These are phyloP conservation scores for Stichopus horrens DNA, from an alignment of 53 echinoderm and acorn worm species.

Conservation along the genomic window DNA sequence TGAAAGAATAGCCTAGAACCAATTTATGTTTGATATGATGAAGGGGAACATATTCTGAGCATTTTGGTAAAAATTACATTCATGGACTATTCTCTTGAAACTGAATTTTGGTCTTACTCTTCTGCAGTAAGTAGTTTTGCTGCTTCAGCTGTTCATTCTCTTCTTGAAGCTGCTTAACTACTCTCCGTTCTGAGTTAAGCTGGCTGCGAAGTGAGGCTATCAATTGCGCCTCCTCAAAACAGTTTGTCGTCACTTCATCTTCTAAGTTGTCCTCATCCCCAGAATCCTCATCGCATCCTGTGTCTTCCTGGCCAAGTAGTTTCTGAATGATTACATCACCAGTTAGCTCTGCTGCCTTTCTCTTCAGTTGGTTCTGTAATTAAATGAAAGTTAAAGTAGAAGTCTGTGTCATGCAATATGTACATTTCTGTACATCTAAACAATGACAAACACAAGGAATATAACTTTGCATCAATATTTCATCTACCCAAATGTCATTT, in stretches of 20 bases:
- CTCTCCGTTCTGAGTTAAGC: constrained; percentile 3
- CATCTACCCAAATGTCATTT: too few species aligned
- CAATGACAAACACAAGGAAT: constrained; percentile 9
- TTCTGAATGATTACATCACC: constrained; percentile 9
- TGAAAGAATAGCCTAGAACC: too few species aligned
- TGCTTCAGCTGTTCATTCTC: neutral
- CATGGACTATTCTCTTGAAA: too few species aligned
- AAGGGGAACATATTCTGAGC: too few species aligned
- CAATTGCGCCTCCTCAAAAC: constrained; percentile 7
- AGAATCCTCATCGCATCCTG: neutral
- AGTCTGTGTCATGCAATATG: neutral
- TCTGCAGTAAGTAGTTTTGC: too few species aligned
- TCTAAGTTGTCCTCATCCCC: constrained; percentile 2
- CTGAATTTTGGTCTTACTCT: too few species aligned
- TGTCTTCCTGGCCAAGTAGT: neutral
- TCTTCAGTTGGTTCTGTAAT: constrained; percentile 9
- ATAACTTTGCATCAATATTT: neutral
- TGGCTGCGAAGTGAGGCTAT: neutral
- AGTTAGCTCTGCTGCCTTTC: neutral
- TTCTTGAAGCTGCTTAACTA: constrained; percentile 6
- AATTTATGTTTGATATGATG: too few species aligned
- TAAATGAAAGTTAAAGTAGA: constrained; percentile 4
- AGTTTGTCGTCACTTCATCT: neutral
- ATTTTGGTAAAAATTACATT: too few species aligned
- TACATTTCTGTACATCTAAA: neutral